Conservation (phyloP, 2,888 invertebrate genomes). For the Trisateles emortualis region DNA sequence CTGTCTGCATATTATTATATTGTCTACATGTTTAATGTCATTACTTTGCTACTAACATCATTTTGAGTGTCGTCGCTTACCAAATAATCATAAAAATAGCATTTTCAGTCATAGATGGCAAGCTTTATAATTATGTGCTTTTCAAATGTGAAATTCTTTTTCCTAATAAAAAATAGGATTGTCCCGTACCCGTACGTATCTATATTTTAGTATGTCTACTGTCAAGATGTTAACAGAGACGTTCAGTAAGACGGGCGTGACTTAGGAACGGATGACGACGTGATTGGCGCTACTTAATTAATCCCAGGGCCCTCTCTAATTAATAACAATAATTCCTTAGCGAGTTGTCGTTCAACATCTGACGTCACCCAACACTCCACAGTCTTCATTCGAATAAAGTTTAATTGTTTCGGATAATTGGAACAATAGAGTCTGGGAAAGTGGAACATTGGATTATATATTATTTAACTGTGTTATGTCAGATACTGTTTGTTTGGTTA, state of each 20-base stretch:
- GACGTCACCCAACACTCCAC: constrained; percentile 68
- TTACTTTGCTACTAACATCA: too few relatives aligned
- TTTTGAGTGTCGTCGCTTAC: too few relatives aligned
- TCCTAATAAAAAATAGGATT: too few relatives aligned
- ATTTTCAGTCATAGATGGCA: too few relatives aligned
- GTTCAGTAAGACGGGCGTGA: constrained; percentile 75
- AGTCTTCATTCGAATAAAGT: constrained; percentile 64
- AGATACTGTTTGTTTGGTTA: constrained; percentile 34
- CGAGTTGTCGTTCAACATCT: constrained; percentile 75
- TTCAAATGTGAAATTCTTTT: too few relatives aligned
- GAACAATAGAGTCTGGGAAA: constrained; percentile 51
- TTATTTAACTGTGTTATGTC: constrained; percentile 39
- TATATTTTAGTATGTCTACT: constrained; percentile 52
- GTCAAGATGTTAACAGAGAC: constrained; percentile 81
- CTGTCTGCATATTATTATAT: too few relatives aligned
- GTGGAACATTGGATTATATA: constrained; percentile 39
- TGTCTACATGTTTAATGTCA: too few relatives aligned
- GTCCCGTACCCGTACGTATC: too few relatives aligned
- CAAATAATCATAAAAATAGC: too few relatives aligned
- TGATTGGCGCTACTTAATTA: constrained; percentile 86
- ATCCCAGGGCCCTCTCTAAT: constrained; percentile 81
- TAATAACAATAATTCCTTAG: constrained; percentile 84
- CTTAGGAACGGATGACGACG: constrained; percentile 74
- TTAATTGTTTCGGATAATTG: constrained; percentile 60
- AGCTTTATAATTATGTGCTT: too few relatives aligned